Percentiles rank a stretch among this genome's conserved stretches.
phyloP scores from a whole-genome alignment of 2,888 invertebrate species.

The Hermodice carunculata region DNA sequence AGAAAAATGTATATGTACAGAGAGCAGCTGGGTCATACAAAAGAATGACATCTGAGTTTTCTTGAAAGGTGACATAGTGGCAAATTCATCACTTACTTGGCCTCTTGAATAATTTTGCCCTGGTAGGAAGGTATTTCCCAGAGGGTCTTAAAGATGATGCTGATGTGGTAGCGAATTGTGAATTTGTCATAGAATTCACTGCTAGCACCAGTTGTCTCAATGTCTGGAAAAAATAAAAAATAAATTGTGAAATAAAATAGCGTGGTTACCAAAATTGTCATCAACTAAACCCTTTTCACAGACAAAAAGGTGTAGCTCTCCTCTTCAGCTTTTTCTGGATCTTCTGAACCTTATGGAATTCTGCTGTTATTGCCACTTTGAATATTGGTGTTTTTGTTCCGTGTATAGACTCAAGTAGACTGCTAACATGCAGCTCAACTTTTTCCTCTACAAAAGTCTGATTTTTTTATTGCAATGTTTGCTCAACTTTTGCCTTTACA shows the following conservation, averaged over 20 bases:
- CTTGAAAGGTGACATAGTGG: neutral
- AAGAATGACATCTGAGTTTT: neutral
- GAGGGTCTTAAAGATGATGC: slow-evolving; percentile 92
- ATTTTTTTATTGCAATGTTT: too few relatives aligned
- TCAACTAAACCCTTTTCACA: too few relatives aligned
- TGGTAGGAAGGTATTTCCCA: slow-evolving; percentile 93
- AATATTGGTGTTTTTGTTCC: too few relatives aligned
- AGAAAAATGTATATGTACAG: neutral
- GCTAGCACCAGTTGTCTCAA: slow-evolving; percentile 97
- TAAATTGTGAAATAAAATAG: too few relatives aligned
- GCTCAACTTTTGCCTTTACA: too few relatives aligned
- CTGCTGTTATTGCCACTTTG: too few relatives aligned
- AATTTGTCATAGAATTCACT: slow-evolving; percentile 99
- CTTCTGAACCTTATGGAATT: neutral
- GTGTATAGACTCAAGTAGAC: too few relatives aligned
- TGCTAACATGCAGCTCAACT: too few relatives aligned
- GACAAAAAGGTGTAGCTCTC: too few relatives aligned
- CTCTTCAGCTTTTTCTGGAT: too few relatives aligned
- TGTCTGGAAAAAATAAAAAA: slow-evolving; percentile 78
- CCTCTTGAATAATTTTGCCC: slow-evolving; percentile 89
- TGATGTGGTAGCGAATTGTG: slow-evolving; percentile 97
- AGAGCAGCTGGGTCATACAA: neutral
- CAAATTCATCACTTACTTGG: slow-evolving; percentile 71
- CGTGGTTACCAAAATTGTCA: too few relatives aligned
- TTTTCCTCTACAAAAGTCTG: too few relatives aligned